Base-by-base conservation (phyloP, 2,888 invertebrate species). In the Tetramorium bicarinatum region DNA sequence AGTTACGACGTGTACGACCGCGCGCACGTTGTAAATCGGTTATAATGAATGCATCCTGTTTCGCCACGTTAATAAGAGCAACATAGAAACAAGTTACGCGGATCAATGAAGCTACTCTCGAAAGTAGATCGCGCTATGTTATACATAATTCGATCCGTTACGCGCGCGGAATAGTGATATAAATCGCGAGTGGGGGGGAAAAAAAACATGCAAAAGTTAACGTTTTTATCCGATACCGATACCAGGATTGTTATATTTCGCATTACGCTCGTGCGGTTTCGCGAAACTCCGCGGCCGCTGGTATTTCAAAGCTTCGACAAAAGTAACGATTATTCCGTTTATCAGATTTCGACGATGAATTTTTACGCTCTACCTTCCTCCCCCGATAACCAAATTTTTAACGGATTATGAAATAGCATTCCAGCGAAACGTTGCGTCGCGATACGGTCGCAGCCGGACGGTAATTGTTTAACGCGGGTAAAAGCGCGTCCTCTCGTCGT, bases 31-130 rank as follows among this genome's bases (percentile, higher is more conserved):
- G 34, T 79, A 79, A 71, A 59, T 79, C 71, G 79, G 47, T 79
- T 79, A 79, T 79, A 71, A 79, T 71, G 59, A 79, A 71, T 59
- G 71, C 79, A 34, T 79, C 71, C 71, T 71, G 34, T 79, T 79
- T 79, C 69, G 84, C 79, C 79, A 41, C 77, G 80, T 77, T 82
- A 56, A 64, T 54, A 54, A 25, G 25, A 76, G 56, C 18, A 34
- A 67, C 67, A 67, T 77, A 44, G 56, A 59, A 44, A 59, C 54
- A 34, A 59, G 56, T 59, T 44, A 59, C 47, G 59, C 29, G 54
- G 25, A 52, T 76, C 66, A 54, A 71, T 59, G 56, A 59, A 71
- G 56, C 15, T 71, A 21, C 29, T 47, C 21, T 56, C 47, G 56
- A 47, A 71, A 71, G 47, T 71, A 29, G 18, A 66, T 52, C 64